Evolutionary conservation across 1,140 invertebrate genomes (phyloP), one percentile per base, ranked within the genome.

Genomic region (Lordiphosa mommai): DNA sequence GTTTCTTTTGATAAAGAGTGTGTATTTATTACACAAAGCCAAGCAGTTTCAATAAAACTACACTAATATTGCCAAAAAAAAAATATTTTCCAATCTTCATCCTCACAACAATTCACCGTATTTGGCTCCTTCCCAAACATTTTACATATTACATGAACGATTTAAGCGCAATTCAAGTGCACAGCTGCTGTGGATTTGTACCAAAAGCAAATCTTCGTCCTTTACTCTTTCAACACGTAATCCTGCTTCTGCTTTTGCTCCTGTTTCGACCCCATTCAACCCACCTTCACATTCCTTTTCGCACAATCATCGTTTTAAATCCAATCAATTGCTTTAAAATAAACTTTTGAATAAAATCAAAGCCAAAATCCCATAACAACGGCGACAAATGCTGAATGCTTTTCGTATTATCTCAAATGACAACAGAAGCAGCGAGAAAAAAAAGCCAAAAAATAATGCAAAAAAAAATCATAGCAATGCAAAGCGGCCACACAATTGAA

Each of bases 291-390:
- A 47, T 36, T 36, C 9, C 12, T 38, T 13, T 37, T n/a, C 41
- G 4, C 4, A 49, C 48, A 55, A 69, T 59, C 64, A 59, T 59
- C 60, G 53, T 58, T 67, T 74, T 58, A 51, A 84, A 76, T 72
- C 77, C 77, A 82, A 84, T 82, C 76, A 84, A 82, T 82, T 82
- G 76, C 71, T 76, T 82, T 84, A 82, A 84, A 82, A 82, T 82
- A 84, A 72, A 76, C 76, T 66, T 72, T 72, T 53, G 50, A 67
- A 66, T 61, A 60, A 60, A 80, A 72, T 84, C 76, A 82, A 76
- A 76, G 46, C 46, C 57, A 44, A 77, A 44, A 2, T 50, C 47
- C 40, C 48, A 44, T 47, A 55, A 65, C 68, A 76, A 80, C 63
- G 58, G 61, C 65, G 49, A 56, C 70, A 61, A 64, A 37, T 56